Base-by-base conservation (phyloP, 2,113 vertebrate genomes). In the Megaleporinus macrocephalus region DNA sequence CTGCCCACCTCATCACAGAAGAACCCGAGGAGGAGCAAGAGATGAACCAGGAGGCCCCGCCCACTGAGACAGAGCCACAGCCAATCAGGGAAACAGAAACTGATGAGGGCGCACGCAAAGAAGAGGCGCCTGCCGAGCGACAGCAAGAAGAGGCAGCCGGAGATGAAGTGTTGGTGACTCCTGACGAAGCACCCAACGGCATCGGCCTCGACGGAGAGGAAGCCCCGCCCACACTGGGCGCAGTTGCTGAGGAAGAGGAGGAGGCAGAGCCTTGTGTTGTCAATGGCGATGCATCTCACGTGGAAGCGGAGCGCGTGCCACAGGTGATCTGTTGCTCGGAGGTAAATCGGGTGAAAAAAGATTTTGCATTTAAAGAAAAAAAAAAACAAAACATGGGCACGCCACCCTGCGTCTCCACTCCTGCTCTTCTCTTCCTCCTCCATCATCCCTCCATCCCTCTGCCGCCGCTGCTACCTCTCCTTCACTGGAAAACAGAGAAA, bases 281-380 rank as follows among this genome's bases (percentile, higher is more conserved):
- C 90, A 99, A 99, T 71, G 98, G 98, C 91, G 96, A 97, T 88
- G 89, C 94, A 81, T 94, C 94, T 84, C 93, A 93, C 89, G 89
- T 92, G 87, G 97, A 97, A 91, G 91, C 92, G 88, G 97, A 98
- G 89, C 93, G 91, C 79, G 93, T 95, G 86, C 93, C 96, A 87
- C 94, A 98, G 93, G 96, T 99, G 96, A 97, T 99, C 94, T 98
- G 97, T 98, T 99, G 96, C 94, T 97, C 97, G 88, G 97, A 99
- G 98, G 98, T 99, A 99, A 99, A 96, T 96, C 2, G 22, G 89
- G 82, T 83, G 15, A 80, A 86, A 87, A 63, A 27, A 22, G 57
- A 1, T 2, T 5, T 7, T 30, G 36, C 65, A 74, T 13, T 14
- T 6, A 47, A 62, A 36, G 62, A 41, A 75, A 59, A 59, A 22